phyloP scores from a whole-genome alignment of 2,888 invertebrate genomes.

The Trichogramma dendrolimi region DNA sequence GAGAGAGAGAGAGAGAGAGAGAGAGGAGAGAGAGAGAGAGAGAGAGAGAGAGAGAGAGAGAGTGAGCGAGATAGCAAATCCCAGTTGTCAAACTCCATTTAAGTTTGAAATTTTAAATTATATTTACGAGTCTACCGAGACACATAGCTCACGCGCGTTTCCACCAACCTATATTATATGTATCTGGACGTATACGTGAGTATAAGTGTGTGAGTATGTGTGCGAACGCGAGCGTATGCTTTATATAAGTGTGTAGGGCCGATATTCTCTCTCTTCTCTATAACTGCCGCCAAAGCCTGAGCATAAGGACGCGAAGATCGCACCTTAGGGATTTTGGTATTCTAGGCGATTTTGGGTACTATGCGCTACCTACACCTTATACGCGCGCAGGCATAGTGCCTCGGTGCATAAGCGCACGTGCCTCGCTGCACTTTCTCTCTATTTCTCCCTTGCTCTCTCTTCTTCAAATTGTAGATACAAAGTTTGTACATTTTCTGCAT shows the following conservation, averaged over 20 bases:
- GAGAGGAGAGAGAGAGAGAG: slow-evolving; percentile 7
- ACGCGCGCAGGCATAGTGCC: too few relatives aligned
- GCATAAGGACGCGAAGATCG: slow-evolving; percentile 18
- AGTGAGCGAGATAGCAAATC: background rate
- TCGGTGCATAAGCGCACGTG: too few relatives aligned
- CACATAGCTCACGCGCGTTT: slow-evolving; percentile 19
- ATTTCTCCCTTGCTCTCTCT: too few relatives aligned
- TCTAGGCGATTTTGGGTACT: slow-evolving; percentile 10
- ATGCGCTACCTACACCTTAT: background rate
- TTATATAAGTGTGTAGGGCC: too few relatives aligned
- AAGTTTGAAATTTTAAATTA: slow-evolving; percentile 24
- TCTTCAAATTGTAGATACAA: background rate
- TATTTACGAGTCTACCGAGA: slow-evolving; percentile 24
- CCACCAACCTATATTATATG: too few relatives aligned
- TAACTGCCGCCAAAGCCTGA: background rate
- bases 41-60: background rate
- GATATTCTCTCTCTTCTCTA: background rate
- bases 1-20: background rate
- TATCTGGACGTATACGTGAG: too few relatives aligned
- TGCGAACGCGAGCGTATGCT: too few relatives aligned
- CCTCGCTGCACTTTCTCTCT: too few relatives aligned
- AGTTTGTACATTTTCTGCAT: slow-evolving; percentile 14
- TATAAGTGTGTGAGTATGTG: too few relatives aligned
- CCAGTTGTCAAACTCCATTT: slow-evolving; percentile 4
- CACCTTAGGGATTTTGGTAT: slow-evolving; percentile 21